phyloP scores from a whole-genome alignment of 2,113 vertebrate genomes.

The Cottus gobio region DNA sequence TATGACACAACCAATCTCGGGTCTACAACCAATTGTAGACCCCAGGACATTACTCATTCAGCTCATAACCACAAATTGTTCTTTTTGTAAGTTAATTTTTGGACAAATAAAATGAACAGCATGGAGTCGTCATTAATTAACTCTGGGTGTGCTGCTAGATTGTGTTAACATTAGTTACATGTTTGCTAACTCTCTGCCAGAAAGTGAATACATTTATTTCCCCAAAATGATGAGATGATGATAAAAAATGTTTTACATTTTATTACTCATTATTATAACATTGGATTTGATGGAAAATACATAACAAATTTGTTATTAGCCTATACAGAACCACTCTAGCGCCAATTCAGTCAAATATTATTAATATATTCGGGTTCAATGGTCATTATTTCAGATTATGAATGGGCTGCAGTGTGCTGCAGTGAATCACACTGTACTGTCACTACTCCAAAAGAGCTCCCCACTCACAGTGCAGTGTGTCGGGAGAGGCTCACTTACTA shows the following conservation, averaged over 20 bases:
- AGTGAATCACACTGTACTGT: conserved; percentile 41
- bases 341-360: not conserved
- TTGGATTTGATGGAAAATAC: not conserved
- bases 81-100: not conserved
- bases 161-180: not conserved
- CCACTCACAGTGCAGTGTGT: conserved; percentile 24
- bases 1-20: too few relatives aligned
- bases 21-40: not conserved
- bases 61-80: not conserved
- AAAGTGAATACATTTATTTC: not conserved
- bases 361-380: not conserved
- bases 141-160: not conserved
- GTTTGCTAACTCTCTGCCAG: not conserved
- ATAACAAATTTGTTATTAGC: not conserved
- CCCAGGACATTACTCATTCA: not conserved
- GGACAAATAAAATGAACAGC: not conserved
- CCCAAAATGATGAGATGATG: not conserved
- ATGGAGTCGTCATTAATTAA: not conserved
- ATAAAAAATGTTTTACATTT: not conserved
- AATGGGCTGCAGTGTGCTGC: conserved; percentile 20
- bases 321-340: not conserved
- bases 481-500: conserved; percentile 45
- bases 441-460: conserved; percentile 28
- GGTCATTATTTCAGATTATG: conserved; percentile 17
- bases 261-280: not conserved